phyloP scores from a whole-genome alignment of 2,888 invertebrate species.

The Xestia rhomboidea region DNA sequence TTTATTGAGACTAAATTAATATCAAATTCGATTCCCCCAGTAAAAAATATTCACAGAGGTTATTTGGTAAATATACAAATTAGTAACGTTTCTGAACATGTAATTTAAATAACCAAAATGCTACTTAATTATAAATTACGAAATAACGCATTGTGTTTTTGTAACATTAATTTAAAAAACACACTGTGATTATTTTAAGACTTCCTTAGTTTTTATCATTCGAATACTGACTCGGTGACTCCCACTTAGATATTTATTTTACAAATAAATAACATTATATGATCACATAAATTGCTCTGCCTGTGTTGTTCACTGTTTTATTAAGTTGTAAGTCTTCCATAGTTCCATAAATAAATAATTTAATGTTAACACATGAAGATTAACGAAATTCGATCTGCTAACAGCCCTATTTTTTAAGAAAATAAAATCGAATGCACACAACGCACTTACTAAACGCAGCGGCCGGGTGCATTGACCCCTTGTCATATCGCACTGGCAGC shows the following conservation, averaged over 20 bases:
- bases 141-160: slow-evolving; percentile 26
- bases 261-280: neutral
- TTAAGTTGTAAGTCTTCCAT: too few species aligned
- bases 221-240: too few species aligned
- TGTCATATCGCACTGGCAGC: slow-evolving; percentile 84
- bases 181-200: neutral
- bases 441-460: slow-evolving; percentile 69
- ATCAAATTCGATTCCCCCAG: neutral
- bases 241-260: too few species aligned
- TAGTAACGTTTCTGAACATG: neutral
- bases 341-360: neutral
- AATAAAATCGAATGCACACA: slow-evolving; percentile 76
- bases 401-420: slow-evolving; percentile 70
- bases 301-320: too few species aligned
- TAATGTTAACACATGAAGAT: neutral
- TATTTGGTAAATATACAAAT: slow-evolving; percentile 1
- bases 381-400: slow-evolving; percentile 57
- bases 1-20: neutral
- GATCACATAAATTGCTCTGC: neutral
- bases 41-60: neutral
- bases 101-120: slow-evolving; percentile 1
- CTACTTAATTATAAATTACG: neutral
- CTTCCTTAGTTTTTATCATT: slow-evolving; percentile 38
- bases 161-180: neutral
- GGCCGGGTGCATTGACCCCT: slow-evolving; percentile 77